phyloP scores from a whole-genome alignment of 2,888 invertebrate genomes.

The Philonicus albiceps region DNA sequence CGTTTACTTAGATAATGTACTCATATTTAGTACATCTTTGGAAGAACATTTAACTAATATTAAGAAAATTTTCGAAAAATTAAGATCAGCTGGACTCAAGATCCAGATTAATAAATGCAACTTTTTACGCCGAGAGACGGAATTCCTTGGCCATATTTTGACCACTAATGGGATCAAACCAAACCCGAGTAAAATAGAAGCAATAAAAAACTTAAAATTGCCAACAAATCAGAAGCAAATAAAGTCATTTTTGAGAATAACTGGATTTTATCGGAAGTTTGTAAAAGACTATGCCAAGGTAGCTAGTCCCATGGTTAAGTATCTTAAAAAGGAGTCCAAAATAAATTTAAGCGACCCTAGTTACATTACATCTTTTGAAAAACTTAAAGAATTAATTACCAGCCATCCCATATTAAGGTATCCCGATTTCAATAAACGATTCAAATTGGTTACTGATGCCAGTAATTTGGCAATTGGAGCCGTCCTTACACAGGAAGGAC shows the following conservation, averaged over 20 bases:
- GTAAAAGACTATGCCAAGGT: neutral
- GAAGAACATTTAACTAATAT: constrained; percentile 45
- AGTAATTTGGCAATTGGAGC: constrained; percentile 19
- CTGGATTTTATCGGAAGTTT: constrained; percentile 5
- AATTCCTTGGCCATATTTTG: constrained; percentile 53
- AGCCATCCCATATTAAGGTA: neutral
- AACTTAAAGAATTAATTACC: neutral
- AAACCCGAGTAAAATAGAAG: no score
- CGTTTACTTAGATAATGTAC: constrained; percentile 45
- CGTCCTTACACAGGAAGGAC: constrained; percentile 52
- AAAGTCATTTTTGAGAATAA: neutral
- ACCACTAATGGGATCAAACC: constrained; percentile 49
- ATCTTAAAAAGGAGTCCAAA: neutral
- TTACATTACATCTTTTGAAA: constrained; percentile 6
- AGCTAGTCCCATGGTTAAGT: neutral
- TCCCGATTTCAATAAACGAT: constrained; percentile 16
- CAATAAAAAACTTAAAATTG: constrained; percentile 64
- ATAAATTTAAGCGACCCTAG: neutral
- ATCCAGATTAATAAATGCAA: constrained; percentile 48
- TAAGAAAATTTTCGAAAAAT: constrained; percentile 40
- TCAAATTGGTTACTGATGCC: constrained; percentile 6
- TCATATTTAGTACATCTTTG: constrained; percentile 42
- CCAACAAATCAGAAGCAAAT: neutral
- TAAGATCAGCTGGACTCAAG: constrained; percentile 43
- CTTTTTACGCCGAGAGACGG: constrained; percentile 51